Conservation (phyloP, 2,797 vertebrate species). For the Agapornis canus region DNA sequence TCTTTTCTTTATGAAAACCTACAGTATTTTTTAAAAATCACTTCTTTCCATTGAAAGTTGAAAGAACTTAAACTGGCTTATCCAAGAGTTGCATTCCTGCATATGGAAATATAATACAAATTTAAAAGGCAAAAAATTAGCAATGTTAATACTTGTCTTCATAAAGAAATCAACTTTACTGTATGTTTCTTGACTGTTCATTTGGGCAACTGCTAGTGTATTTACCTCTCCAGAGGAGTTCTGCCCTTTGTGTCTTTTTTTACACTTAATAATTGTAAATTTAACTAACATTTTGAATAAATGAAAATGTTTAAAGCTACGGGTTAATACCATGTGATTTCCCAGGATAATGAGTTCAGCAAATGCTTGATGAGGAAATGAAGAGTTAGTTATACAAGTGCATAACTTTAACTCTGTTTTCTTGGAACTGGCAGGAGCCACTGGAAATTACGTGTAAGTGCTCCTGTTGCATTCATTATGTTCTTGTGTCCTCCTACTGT, state of each 20-base stretch:
- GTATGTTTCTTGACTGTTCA: background rate
- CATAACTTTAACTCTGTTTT: slow-evolving; percentile 22
- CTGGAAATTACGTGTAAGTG: slow-evolving; percentile 52
- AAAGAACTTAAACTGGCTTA: background rate
- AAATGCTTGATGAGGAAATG: slow-evolving; percentile 58
- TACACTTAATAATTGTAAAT: background rate
- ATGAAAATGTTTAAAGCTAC: background rate
- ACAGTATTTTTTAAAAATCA: background rate
- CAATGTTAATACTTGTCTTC: background rate
- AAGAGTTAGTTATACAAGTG: background rate
- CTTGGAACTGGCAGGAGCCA: slow-evolving; percentile 31
- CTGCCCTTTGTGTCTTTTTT: background rate
- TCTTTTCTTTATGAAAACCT: background rate
- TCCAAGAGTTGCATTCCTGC: background rate
- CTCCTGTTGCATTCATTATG: slow-evolving; percentile 46
- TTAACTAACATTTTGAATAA: background rate
- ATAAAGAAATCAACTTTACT: background rate
- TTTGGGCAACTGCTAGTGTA: background rate
- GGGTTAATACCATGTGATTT: background rate
- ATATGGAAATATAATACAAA: background rate
- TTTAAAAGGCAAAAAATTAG: background rate
- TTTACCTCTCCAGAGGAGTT: background rate
- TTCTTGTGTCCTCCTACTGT: background rate
- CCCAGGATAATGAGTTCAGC: slow-evolving; percentile 28
- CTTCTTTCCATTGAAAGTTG: background rate